These are phyloP conservation scores for Mythimna impura DNA, from an alignment of 2,888 invertebrate species.

Conservation along the genomic window DNA sequence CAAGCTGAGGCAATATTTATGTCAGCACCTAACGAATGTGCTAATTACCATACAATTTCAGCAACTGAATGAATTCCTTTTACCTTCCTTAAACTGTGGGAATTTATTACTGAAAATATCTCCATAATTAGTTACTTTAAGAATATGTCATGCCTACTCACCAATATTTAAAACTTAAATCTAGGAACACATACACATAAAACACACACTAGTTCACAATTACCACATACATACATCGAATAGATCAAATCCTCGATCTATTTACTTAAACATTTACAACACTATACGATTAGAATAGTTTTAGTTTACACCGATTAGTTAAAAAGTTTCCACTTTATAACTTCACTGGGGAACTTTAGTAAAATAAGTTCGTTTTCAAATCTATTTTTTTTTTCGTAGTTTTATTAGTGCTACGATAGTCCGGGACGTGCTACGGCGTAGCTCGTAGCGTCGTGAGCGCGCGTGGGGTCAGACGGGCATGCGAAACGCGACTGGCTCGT, in stretches of 20 bases:
- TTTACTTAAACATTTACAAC: slow-evolving; percentile 66
- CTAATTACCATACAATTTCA: slow-evolving; percentile 38
- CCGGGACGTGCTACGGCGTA: slow-evolving; percentile 70
- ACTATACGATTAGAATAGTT: slow-evolving; percentile 49
- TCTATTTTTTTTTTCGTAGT: neutral
- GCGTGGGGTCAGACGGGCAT: slow-evolving; percentile 71
- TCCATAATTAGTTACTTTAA: slow-evolving; percentile 18
- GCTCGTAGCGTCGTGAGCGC: slow-evolving; percentile 72
- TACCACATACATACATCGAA: slow-evolving; percentile 59
- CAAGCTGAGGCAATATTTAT: slow-evolving; percentile 34
- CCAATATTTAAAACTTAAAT: slow-evolving; percentile 54
- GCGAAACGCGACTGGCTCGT: slow-evolving; percentile 77
- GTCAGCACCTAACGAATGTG: slow-evolving; percentile 24
- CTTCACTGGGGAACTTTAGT: slow-evolving; percentile 27
- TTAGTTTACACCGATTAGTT: slow-evolving; percentile 57
- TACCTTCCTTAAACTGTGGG: neutral
- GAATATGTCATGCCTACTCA: slow-evolving; percentile 57
- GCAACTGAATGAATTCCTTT: slow-evolving; percentile 20
- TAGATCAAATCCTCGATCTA: slow-evolving; percentile 57
- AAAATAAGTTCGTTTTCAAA: slow-evolving; percentile 3
- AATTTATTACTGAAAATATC: slow-evolving; percentile 23
- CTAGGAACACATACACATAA: slow-evolving; percentile 47
- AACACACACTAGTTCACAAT: slow-evolving; percentile 61
- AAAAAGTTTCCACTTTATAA: slow-evolving; percentile 24
- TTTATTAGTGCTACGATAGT: slow-evolving; percentile 36